Conservation (phyloP, 2,888 invertebrate genomes). For the Pegoplata infirma region DNA sequence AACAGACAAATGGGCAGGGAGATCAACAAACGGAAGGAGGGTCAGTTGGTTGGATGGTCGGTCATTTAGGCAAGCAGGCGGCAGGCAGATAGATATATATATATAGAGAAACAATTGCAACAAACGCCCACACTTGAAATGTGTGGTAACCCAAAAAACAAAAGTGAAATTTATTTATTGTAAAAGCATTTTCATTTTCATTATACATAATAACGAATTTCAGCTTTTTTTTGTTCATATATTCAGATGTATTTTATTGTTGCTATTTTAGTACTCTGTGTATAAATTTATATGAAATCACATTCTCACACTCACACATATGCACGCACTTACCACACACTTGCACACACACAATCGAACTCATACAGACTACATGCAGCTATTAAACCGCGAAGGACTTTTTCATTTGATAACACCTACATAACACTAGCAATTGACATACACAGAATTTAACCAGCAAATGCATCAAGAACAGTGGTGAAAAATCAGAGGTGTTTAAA, state of each 20-base stretch:
- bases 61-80: slow-evolving; percentile 14
- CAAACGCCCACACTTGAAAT: slow-evolving; percentile 46
- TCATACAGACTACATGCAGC: not conserved
- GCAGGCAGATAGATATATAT: not conserved
- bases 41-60: slow-evolving; percentile 30
- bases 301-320: not conserved
- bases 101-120: not conserved
- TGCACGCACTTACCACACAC: not conserved
- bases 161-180: slow-evolving; percentile 60
- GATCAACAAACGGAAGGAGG: slow-evolving; percentile 16
- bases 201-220: no score
- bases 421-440: slow-evolving; percentile 22
- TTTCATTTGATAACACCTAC: slow-evolving; percentile 44
- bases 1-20: slow-evolving; percentile 18
- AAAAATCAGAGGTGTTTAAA: not conserved
- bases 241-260: slow-evolving; percentile 49
- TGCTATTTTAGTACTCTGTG: not conserved
- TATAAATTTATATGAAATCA: not conserved
- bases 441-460: slow-evolving; percentile 10
- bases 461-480: slow-evolving; percentile 11
- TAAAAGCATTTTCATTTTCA: slow-evolving; percentile 59
- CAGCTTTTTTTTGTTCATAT: no score
- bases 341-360: not conserved
- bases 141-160: slow-evolving; percentile 27
- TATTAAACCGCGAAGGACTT: slow-evolving; percentile 57